These are phyloP conservation scores for Lethocerus indicus DNA, from an alignment of 1,140 invertebrate genomes.

Conservation along the genomic window DNA sequence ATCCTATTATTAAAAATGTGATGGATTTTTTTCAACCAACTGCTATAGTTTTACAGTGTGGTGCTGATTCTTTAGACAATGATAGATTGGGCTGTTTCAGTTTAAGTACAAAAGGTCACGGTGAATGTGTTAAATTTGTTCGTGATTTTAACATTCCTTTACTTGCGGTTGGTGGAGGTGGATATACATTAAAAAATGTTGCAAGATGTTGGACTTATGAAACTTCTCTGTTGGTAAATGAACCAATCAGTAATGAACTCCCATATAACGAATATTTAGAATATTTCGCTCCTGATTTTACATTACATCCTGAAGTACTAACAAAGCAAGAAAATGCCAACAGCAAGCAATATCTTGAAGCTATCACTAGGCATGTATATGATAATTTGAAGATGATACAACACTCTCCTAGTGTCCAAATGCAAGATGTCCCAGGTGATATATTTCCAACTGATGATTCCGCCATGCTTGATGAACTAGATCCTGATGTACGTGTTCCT, in stretches of 20 bases:
- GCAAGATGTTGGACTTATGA: constrained; percentile 99
- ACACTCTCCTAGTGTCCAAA: constrained; percentile 78
- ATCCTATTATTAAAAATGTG: constrained; percentile 81
- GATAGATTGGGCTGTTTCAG: constrained; percentile 83
- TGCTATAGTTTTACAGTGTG: constrained; percentile 94
- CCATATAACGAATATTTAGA: constrained; percentile 89
- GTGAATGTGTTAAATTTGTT: constrained; percentile 93
- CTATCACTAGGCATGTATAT: constrained; percentile 67
- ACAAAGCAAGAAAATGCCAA: constrained; percentile 80
- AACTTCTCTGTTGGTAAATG: constrained; percentile 83
- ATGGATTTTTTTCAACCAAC: constrained; percentile 95
- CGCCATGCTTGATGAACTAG: constrained; percentile 51
- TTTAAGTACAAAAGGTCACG: constrained; percentile 78
- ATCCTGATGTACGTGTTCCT: constrained; percentile 64
- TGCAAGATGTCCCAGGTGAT: constrained; percentile 72
- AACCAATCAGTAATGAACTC: constrained; percentile 79
- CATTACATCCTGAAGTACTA: constrained; percentile 75
- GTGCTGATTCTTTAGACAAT: constrained; percentile 90
- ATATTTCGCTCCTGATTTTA: constrained; percentile 91
- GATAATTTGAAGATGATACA: constrained; percentile 78
- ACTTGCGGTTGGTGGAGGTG: constrained; percentile 88
- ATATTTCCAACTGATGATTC: constrained; percentile 37
- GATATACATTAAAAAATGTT: constrained; percentile 94
- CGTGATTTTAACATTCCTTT: constrained; percentile 86
- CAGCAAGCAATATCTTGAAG: constrained; percentile 76